Base-by-base conservation (phyloP, 2,888 invertebrate species). In the Pycnomerus fuliginosus region DNA sequence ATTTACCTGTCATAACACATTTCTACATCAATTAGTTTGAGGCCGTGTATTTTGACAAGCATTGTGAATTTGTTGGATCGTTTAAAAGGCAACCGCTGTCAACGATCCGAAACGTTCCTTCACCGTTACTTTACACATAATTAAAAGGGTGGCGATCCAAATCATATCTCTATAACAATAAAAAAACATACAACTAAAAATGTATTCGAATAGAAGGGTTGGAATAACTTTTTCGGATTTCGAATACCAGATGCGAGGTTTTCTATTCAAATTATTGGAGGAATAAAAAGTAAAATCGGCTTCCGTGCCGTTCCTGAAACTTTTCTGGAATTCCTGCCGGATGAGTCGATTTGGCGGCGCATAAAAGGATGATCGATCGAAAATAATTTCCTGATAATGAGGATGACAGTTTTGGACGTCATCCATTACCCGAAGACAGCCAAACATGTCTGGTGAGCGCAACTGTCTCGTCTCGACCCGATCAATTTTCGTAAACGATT, bases 341-440 rank as follows among this genome's bases (percentile, higher is more conserved):
- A n/a, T n/a, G n/a, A n/a, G 20, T 20, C 20, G 8, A 24, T 35
- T 29, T 23, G 35, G 22, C 40, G 40, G 36, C 45, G 35, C 33
- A 53, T 62, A 60, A 58, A n/a, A 53, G 53, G 56, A 65, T 65
- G 67, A 67, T 67, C 61, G 65, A 67, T 65, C 60, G 61, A 57
- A 61, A 61, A 57, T 56, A 57, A 53, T 54, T 53, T 45, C 53
- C 52, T 56, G 65, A 66, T 65, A 65, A 65, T 61, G 61, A 65
- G 55, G 63, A 58, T 63, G 66, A 66, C 66, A 66, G 64, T 62
- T 62, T 57, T 57, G 58, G 51, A 52, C 60, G 53, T 58, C 63
- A 67, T 67, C 64, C 65, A 67, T 67, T 65, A 65, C 58, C 48
- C 51, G 47, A 25, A 49, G 64, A 65, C 64, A 61, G 61, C 62